These are phyloP conservation scores for Drosophila paucipuncta DNA, from an alignment of 2,888 invertebrate genomes.

Conservation along the genomic window DNA sequence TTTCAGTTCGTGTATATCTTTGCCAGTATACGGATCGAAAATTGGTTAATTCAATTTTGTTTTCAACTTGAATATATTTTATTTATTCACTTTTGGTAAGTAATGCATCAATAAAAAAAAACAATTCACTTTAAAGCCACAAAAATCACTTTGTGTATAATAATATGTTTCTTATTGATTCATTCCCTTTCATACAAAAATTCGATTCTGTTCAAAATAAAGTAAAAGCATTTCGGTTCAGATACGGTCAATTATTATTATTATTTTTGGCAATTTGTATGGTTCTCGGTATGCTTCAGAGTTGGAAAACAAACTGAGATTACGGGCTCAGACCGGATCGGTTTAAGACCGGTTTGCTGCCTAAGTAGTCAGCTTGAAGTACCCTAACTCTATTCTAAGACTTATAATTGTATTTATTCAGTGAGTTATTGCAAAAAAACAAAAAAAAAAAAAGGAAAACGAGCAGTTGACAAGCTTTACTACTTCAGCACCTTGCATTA, in stretches of 20 bases:
- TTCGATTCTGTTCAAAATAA: neutral
- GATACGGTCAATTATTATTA: neutral
- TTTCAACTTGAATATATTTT: neutral
- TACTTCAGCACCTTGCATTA: neutral
- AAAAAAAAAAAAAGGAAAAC: neutral
- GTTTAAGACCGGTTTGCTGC: neutral
- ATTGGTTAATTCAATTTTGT: neutral
- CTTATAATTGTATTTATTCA: constrained; percentile 3
- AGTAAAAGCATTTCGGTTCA: neutral
- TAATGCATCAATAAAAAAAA: neutral
- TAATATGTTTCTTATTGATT: neutral
- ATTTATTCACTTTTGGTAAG: neutral
- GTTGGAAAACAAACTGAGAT: neutral
- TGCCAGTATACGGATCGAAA: neutral
- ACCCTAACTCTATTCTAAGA: neutral
- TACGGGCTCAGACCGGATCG: neutral
- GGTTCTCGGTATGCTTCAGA: too few species aligned
- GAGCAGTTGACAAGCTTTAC: constrained; percentile 20
- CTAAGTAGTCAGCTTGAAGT: neutral
- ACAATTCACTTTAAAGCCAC: neutral
- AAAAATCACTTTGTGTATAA: neutral
- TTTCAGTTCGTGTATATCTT: neutral
- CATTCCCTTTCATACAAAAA: neutral
- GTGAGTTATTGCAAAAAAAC: neutral
- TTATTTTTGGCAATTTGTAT: neutral